Conservation (phyloP, 1,140 invertebrate species). For the Chymomyza costata region DNA sequence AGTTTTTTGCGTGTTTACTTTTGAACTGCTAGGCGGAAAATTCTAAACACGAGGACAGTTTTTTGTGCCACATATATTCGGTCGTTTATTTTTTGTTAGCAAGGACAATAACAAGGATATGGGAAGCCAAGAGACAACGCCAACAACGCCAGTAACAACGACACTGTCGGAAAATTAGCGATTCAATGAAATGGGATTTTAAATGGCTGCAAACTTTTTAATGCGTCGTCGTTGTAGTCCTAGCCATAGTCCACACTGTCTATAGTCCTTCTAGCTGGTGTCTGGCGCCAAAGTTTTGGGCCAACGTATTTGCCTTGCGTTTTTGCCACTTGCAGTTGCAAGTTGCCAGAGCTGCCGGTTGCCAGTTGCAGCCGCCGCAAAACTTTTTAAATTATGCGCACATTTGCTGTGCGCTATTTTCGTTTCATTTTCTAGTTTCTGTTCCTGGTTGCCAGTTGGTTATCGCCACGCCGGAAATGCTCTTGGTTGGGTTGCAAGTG, state of each 20-base stretch:
- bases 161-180: conserved; percentile 68
- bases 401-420: conserved; percentile 44
- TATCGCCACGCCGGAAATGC: conserved; percentile 60
- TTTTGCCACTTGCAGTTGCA: conserved; percentile 59
- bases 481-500: too few species aligned
- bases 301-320: conserved; percentile 35
- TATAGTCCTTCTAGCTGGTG: conserved; percentile 34
- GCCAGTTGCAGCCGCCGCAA: conserved; percentile 54
- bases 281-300: conserved; percentile 52
- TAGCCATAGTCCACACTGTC: not conserved
- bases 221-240: conserved; percentile 45
- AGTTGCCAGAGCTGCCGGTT: conserved; percentile 42
- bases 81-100: conserved; percentile 20
- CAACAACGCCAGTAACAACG: conserved; percentile 37
- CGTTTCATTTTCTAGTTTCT: not conserved
- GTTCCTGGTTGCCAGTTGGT: conserved; percentile 15
- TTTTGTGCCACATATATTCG: conserved; percentile 1
- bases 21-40: conserved; percentile 30
- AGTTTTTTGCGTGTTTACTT: conserved; percentile 27
- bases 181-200: conserved; percentile 75
- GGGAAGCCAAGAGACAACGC: not conserved
- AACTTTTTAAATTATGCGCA: conserved; percentile 71
- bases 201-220: conserved; percentile 74
- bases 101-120: too few species aligned
- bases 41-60: conserved; percentile 6